A percentile compares a stretch with the other conserved stretches of the same genome.
Conservation (phyloP, 2,888 invertebrate genomes). For the Globia sparganii region DNA sequence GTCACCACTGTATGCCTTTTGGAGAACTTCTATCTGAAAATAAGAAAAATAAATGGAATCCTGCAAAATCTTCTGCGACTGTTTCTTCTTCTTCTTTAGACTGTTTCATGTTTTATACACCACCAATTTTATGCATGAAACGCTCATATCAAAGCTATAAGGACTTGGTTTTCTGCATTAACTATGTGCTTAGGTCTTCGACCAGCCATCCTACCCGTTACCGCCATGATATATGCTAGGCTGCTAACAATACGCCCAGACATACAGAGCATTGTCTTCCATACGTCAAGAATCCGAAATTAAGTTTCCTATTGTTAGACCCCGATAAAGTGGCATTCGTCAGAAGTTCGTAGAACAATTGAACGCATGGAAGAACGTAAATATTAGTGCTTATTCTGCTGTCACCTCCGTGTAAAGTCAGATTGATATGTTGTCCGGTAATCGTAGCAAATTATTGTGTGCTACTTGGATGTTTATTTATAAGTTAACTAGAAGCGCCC, state of each 20-base stretch:
- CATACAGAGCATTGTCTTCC: slow-evolving; percentile 3
- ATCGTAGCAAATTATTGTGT: neutral
- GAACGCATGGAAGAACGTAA: slow-evolving; percentile 15
- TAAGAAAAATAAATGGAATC: no score
- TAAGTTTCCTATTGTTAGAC: slow-evolving; percentile 28
- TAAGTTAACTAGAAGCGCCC: neutral
- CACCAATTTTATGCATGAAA: no score
- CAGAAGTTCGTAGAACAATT: neutral
- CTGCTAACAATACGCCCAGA: neutral
- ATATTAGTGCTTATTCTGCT: slow-evolving; percentile 18
- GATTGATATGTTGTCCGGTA: neutral
- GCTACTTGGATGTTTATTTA: neutral
- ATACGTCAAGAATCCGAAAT: neutral
- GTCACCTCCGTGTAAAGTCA: neutral
- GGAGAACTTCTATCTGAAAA: no score
- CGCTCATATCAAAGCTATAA: no score
- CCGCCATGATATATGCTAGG: slow-evolving; percentile 1
- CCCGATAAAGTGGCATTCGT: neutral
- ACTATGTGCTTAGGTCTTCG: neutral
- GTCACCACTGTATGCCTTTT: no score
- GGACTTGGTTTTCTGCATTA: neutral
- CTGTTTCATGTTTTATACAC: no score
- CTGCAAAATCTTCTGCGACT: no score
- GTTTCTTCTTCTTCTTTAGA: no score
- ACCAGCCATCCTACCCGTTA: neutral